Conservation (phyloP, 2,113 vertebrate genomes). For the Salminus brasiliensis region DNA sequence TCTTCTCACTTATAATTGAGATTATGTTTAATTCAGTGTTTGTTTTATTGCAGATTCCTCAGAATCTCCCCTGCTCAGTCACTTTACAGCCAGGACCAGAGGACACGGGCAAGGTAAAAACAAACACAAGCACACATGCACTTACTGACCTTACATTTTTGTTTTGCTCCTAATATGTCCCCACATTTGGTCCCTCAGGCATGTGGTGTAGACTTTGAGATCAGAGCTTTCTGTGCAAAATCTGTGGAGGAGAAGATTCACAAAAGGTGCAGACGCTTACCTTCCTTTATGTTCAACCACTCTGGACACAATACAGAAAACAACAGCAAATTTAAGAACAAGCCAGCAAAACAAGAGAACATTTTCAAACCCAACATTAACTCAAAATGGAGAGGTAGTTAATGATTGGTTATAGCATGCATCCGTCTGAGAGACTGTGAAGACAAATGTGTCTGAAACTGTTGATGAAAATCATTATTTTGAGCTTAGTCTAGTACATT, state of each 20-base stretch:
- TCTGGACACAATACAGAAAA: not conserved
- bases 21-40: not conserved
- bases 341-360: too few species aligned
- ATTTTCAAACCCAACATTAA: too few species aligned
- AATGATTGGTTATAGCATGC: too few species aligned
- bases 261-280: conserved; percentile 78
- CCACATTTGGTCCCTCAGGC: conserved; percentile 63
- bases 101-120: conserved; percentile 88
- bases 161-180: not conserved
- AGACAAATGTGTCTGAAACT: too few species aligned
- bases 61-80: conserved; percentile 91
- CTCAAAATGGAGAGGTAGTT: too few species aligned
- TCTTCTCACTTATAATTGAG: not conserved
- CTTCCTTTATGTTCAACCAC: not conserved
- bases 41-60: conserved; percentile 80
- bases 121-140: not conserved
- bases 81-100: conserved; percentile 93
- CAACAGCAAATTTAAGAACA: too few species aligned
- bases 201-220: conserved; percentile 92
- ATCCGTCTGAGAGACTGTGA: too few species aligned
- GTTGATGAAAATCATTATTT: too few species aligned
- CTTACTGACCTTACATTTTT: not conserved
- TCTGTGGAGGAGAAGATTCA: conserved; percentile 91
- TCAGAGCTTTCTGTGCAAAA: conserved; percentile 92
- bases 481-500: too few species aligned